These are phyloP conservation scores for Sycon ciliatum DNA, from an alignment of 37 sponge, comb jelly and placozoan species.

Conservation along the genomic window DNA sequence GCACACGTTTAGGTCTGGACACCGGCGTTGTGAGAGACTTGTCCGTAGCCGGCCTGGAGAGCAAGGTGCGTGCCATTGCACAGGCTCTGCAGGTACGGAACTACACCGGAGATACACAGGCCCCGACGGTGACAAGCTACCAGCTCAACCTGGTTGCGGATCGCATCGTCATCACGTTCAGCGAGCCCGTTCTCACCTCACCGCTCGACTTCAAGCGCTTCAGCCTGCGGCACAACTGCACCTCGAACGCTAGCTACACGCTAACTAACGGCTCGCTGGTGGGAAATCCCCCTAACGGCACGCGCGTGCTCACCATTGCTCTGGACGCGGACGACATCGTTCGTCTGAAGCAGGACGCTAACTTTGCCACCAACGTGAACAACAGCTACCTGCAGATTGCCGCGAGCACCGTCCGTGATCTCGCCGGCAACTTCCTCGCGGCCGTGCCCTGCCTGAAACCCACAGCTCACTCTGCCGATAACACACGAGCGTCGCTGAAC, in stretches of 20 bases:
- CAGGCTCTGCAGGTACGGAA: conserved; percentile 21
- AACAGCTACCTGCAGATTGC: conserved; percentile 57
- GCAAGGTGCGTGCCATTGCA: no score
- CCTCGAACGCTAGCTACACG: not conserved
- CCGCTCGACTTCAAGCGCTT: conserved; percentile 35
- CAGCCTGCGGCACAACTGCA: conserved; percentile 28
- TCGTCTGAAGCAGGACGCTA: conserved; percentile 45
- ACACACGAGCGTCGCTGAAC: conserved; percentile 52
- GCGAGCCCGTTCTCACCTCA: conserved; percentile 64
- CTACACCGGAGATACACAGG: conserved; percentile 33
- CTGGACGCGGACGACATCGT: conserved; percentile 41
- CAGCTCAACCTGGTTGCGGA: conserved; percentile 52
- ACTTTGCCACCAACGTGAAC: conserved; percentile 39
- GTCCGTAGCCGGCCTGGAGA: not conserved
- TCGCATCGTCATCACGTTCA: conserved; percentile 43
- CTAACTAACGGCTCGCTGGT: conserved; percentile 19
- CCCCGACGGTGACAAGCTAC: conserved; percentile 53
- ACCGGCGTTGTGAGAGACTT: not conserved
- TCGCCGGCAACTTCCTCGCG: conserved; percentile 31
- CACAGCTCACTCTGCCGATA: conserved; percentile 43
- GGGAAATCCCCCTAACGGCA: not conserved
- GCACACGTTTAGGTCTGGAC: not conserved
- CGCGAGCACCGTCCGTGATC: conserved; percentile 49
- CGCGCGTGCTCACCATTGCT: conserved; percentile 30
- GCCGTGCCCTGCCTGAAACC: conserved; percentile 29